Conservation (phyloP, 2,888 invertebrate species). For the Dryadula phaetusa region DNA sequence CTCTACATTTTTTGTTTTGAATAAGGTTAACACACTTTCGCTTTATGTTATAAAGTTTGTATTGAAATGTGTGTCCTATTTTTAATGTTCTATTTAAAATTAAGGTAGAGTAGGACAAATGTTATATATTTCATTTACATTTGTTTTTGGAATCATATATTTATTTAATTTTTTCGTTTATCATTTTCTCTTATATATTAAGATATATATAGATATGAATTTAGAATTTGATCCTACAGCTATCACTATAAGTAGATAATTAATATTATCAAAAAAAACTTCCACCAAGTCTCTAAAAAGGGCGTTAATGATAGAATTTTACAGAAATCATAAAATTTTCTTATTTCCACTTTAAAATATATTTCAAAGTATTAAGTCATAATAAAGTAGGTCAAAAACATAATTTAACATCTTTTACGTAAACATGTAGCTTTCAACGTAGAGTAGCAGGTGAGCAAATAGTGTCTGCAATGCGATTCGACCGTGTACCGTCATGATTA, state of each 20-base stretch:
- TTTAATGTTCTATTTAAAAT: constrained; percentile 15
- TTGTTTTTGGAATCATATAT: background rate
- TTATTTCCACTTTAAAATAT: too few relatives aligned
- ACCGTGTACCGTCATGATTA: constrained; percentile 27
- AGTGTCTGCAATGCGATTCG: constrained; percentile 33
- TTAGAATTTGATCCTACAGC: too few relatives aligned
- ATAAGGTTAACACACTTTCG: constrained; percentile 14
- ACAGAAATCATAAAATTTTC: too few relatives aligned
- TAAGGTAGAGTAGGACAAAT: background rate
- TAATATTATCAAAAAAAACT: too few relatives aligned
- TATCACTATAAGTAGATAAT: too few relatives aligned
- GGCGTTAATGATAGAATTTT: too few relatives aligned
- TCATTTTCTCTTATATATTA: background rate
- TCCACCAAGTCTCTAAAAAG: too few relatives aligned
- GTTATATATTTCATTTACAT: background rate
- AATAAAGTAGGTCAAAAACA: background rate
- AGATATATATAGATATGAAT: background rate
- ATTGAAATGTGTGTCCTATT: constrained; percentile 5
- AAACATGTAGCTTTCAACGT: constrained; percentile 18
- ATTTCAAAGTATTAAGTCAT: too few relatives aligned
- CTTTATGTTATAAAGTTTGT: background rate
- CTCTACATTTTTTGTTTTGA: constrained; percentile 21
- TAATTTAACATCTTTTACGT: constrained; percentile 21
- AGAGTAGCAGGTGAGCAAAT: constrained; percentile 39
- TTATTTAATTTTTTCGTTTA: background rate